A percentile compares a stretch with the other conserved stretches of the same genome.
phyloP scores from a whole-genome alignment of 2,113 vertebrate genomes.

The Semicossyphus pulcher region DNA sequence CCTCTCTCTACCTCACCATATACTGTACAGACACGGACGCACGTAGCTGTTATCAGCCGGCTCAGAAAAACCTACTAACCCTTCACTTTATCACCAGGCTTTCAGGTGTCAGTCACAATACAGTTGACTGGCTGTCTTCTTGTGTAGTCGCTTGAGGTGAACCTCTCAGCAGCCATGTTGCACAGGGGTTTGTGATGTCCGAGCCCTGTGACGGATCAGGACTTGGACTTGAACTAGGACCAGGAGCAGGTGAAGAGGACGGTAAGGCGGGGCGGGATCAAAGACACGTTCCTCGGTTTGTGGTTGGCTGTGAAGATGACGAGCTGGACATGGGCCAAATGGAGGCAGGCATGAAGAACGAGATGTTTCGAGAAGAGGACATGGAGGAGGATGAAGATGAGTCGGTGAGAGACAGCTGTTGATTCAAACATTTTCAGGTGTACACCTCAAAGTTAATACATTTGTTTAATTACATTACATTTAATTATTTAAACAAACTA shows the following conservation, averaged over 20 bases:
- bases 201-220: conserved; percentile 63
- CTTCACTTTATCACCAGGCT: conserved; percentile 7
- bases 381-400: conserved; percentile 70
- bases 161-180: conserved; percentile 43
- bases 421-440: not conserved
- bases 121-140: conserved; percentile 10
- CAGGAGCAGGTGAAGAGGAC: conserved; percentile 50
- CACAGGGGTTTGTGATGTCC: conserved; percentile 85
- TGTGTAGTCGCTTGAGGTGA: conserved; percentile 13
- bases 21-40: not conserved
- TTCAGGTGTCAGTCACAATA: conserved; percentile 1
- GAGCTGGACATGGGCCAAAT: conserved; percentile 80
- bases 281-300: conserved; percentile 82
- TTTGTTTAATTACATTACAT: too few relatives aligned
- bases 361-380: conserved; percentile 78
- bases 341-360: conserved; percentile 86
- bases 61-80: not conserved
- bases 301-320: conserved; percentile 87
- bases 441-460: too few relatives aligned
- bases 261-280: conserved; percentile 56
- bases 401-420: conserved; percentile 54
- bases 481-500: too few relatives aligned
- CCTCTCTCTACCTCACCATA: conserved; percentile 52
- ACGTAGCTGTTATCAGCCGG: conserved; percentile 21
- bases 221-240: not conserved